phyloP scores from a whole-genome alignment of 1,140 invertebrate genomes.

The Pogonognathellus flavescens region DNA sequence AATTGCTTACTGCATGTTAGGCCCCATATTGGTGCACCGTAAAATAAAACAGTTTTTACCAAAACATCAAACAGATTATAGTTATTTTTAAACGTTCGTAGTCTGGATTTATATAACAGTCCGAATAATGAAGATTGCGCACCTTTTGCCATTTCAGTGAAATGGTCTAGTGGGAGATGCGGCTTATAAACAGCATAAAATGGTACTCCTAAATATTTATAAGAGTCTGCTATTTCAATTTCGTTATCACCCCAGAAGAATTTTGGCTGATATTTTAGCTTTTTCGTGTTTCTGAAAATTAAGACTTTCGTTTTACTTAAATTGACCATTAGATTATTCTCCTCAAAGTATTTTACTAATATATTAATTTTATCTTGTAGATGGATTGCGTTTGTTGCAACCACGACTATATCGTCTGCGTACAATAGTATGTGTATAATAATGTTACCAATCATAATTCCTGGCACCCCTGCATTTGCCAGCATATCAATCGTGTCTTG shows the following conservation, averaged over 20 bases:
- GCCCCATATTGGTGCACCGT: not conserved
- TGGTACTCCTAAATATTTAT: conserved; percentile 49
- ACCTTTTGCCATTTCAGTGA: conserved; percentile 16
- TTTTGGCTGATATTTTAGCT: not conserved
- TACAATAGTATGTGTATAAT: conserved; percentile 51
- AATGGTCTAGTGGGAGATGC: not conserved
- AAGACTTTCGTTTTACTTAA: conserved; percentile 50
- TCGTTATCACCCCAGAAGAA: conserved; percentile 20
- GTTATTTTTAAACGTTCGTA: not conserved
- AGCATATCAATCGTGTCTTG: conserved; percentile 14
- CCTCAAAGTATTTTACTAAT: conserved; percentile 38
- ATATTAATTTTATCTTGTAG: conserved; percentile 54
- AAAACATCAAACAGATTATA: not conserved
- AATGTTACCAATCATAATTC: not conserved
- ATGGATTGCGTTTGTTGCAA: conserved; percentile 14
- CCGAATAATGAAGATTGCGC: not conserved
- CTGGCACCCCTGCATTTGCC: not conserved
- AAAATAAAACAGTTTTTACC: not conserved
- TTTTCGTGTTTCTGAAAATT: conserved; percentile 22
- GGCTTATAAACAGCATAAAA: not conserved
- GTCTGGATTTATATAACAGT: not conserved
- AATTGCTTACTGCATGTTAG: not conserved
- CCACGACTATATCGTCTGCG: conserved; percentile 54
- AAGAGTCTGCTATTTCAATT: conserved; percentile 30
- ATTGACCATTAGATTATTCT: conserved; percentile 15